phyloP scores from a whole-genome alignment of 2,888 invertebrate genomes.

The Euphydryas editha region DNA sequence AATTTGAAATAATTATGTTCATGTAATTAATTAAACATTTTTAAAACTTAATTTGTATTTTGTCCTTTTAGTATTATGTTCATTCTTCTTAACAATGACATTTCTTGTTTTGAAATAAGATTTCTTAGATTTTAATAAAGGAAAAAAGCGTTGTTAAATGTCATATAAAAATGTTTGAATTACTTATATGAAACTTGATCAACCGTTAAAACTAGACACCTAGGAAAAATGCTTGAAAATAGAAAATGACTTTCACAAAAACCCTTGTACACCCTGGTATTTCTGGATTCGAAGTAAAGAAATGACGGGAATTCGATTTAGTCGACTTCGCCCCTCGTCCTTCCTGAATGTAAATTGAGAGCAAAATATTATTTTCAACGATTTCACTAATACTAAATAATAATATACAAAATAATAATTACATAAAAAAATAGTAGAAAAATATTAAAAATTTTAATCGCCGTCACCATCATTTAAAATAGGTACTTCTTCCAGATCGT shows the following conservation, averaged over 20 bases:
- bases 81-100: too few relatives aligned
- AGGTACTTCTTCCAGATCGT: too few relatives aligned
- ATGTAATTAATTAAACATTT: too few relatives aligned
- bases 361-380: constrained; percentile 64
- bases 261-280: constrained; percentile 54
- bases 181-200: too few relatives aligned
- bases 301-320: constrained; percentile 79
- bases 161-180: too few relatives aligned
- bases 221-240: background rate
- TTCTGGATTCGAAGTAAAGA: constrained; percentile 62
- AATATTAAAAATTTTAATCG: background rate
- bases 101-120: too few relatives aligned
- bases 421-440: background rate
- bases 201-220: background rate
- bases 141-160: too few relatives aligned
- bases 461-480: background rate
- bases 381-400: background rate
- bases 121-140: too few relatives aligned
- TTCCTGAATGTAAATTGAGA: constrained; percentile 77
- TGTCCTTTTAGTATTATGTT: too few relatives aligned
- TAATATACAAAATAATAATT: too few relatives aligned
- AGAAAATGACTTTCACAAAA: constrained; percentile 23
- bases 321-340: constrained; percentile 65
- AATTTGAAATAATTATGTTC: too few relatives aligned
- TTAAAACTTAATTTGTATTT: too few relatives aligned